Percentiles rank a stretch among this genome's conserved stretches.
Evolutionary conservation across 2,113 vertebrate species (phyloP).

Genomic region (Gallinago jamesoni): DNA sequence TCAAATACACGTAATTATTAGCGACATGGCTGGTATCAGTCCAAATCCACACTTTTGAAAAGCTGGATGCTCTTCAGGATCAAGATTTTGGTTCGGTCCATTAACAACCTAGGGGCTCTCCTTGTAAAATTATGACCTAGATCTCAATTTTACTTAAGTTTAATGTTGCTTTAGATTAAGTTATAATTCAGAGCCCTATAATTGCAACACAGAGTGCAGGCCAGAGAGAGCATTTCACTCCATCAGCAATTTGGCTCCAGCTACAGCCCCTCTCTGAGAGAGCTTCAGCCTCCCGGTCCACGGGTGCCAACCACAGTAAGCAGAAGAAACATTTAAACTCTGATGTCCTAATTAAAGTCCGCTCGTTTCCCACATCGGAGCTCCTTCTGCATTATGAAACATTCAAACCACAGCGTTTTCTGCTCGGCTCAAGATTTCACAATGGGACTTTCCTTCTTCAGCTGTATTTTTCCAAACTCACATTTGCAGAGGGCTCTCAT

Average conservation of each 20-base stretch:
- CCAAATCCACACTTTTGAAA: background rate
- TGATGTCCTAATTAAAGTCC: conserved; percentile 6
- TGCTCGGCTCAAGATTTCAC: conserved; percentile 43
- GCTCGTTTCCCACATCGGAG: background rate
- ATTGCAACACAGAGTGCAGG: background rate
- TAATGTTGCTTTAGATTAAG: background rate
- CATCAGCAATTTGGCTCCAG: background rate
- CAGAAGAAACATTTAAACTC: background rate
- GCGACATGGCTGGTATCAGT: background rate
- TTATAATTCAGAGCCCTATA: background rate
- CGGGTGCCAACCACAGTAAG: background rate
- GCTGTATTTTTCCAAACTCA: conserved; percentile 46
- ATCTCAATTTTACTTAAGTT: background rate
- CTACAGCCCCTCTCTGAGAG: background rate
- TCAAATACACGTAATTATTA: background rate
- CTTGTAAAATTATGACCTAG: background rate
- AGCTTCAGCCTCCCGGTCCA: accelerated
- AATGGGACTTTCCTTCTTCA: conserved; percentile 18
- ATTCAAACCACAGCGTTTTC: background rate
- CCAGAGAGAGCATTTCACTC: background rate
- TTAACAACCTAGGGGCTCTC: background rate
- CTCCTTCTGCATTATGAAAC: background rate
- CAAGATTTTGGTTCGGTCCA: background rate
- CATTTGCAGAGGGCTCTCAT: conserved; percentile 1
- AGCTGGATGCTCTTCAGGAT: background rate